A percentile compares a stretch with the other conserved stretches of the same genome.
These are phyloP conservation scores for Anableps anableps DNA, from an alignment of 2,797 vertebrate genomes.

Conservation along the genomic window DNA sequence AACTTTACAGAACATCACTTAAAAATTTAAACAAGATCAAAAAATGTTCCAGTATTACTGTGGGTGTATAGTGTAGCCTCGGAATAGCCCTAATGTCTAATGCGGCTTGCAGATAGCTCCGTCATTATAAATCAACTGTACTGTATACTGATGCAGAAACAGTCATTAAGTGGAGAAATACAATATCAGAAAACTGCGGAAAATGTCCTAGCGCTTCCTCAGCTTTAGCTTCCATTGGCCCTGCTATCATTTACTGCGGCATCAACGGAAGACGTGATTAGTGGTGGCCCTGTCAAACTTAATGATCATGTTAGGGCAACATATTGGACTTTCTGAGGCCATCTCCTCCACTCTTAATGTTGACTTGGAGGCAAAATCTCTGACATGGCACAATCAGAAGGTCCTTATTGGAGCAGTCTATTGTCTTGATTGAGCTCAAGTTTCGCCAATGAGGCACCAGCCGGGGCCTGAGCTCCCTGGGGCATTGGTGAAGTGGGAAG, in stretches of 20 bases:
- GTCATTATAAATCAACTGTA: background rate
- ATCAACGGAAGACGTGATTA: conserved; percentile 53
- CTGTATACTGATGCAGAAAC: background rate
- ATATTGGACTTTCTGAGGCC: conserved; percentile 40
- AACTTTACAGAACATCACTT: background rate
- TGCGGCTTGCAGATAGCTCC: background rate
- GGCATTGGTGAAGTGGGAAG: conserved; percentile 68
- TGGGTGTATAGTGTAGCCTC: background rate
- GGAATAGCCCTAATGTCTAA: background rate
- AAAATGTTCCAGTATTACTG: background rate
- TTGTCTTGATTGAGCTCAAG: conserved; percentile 77
- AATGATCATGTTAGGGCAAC: conserved; percentile 48
- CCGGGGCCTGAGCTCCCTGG: conserved; percentile 53
- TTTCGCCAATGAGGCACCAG: conserved; percentile 77
- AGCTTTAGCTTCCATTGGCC: conserved; percentile 21
- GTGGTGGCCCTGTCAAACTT: conserved; percentile 39
- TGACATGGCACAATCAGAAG: conserved; percentile 77
- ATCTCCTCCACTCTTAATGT: conserved; percentile 42
- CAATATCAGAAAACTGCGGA: conserved; percentile 12
- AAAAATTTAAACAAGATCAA: background rate
- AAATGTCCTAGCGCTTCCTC: conserved; percentile 16
- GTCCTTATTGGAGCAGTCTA: conserved; percentile 65
- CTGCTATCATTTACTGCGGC: conserved; percentile 66
- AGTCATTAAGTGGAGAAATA: conserved; percentile 1
- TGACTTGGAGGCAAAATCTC: conserved; percentile 62